These are phyloP conservation scores for Muscina levida DNA, from an alignment of 2,888 invertebrate species.

Conservation along the genomic window DNA sequence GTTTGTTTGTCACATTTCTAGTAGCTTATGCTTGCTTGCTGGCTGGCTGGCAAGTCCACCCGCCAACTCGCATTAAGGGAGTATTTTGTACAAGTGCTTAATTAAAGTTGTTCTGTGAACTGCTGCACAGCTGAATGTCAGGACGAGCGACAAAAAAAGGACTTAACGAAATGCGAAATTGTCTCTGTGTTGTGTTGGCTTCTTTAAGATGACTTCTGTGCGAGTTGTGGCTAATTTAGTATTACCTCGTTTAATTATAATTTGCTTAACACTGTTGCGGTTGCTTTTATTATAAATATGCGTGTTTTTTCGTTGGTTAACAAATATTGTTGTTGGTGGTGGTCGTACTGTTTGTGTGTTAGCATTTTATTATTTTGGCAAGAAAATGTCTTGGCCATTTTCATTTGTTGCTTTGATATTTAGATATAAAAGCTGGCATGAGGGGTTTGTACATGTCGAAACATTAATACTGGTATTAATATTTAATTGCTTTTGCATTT, in stretches of 20 bases:
- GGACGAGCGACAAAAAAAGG: not conserved
- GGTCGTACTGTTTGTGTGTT: slow-evolving; percentile 2
- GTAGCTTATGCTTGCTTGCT: not conserved
- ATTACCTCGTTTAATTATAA: slow-evolving; percentile 61
- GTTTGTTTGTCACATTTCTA: too few relatives aligned
- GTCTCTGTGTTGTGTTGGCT: slow-evolving; percentile 26
- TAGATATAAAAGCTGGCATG: slow-evolving; percentile 25
- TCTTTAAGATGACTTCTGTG: slow-evolving; percentile 43
- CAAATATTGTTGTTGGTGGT: slow-evolving; percentile 3
- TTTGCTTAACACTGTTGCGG: slow-evolving; percentile 62
- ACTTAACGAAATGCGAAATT: slow-evolving; percentile 3
- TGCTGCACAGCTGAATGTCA: slow-evolving; percentile 4
- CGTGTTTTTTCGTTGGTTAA: not conserved
- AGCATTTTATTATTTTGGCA: slow-evolving; percentile 10
- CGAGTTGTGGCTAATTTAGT: slow-evolving; percentile 66
- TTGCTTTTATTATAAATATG: slow-evolving; percentile 38
- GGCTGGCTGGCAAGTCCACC: not conserved
- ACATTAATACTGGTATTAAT: slow-evolving; percentile 35
- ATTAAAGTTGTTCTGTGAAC: slow-evolving; percentile 46
- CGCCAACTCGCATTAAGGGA: slow-evolving; percentile 21
- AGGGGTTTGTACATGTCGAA: not conserved
- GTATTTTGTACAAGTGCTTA: slow-evolving; percentile 36
- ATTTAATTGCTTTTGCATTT: slow-evolving; percentile 40
- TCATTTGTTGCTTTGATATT: slow-evolving; percentile 42
- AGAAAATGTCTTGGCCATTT: slow-evolving; percentile 23